Evolutionary conservation across 2,888 invertebrate genomes (phyloP), one percentile per base, ranked within the genome.

Genomic region (Thereva unica): DNA sequence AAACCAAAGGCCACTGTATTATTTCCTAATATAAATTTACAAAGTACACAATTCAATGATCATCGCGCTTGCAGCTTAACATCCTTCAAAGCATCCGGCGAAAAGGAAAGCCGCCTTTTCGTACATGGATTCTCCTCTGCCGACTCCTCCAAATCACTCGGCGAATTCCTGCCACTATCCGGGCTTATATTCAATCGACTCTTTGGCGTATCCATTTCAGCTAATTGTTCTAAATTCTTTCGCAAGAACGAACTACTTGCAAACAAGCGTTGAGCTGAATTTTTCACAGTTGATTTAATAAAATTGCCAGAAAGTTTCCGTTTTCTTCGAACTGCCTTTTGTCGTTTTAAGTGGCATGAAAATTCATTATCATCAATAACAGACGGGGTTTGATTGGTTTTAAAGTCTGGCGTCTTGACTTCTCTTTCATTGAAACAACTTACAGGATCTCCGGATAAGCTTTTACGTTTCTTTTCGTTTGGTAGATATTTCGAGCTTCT

Each of bases 141-240:
- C 1, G 54, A 38, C 34, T 75, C 75, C 34, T 75, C 75, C 37
- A 73, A 71, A 64, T 73, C 73, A 66, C 78, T 79, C 7, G 76
- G 75, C 1, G 79, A 79, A 71, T 79, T 80, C 66, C 78, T 78
- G 0, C 79, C 79, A 59, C 80, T 80, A 67, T 80, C 80, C 10
- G 79, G 79, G 64, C 80, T 76, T 4, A 74, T 55, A 64, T 79
- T 76, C 64, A 72, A 10, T 35, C 55, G 67, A 37, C 56, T 66
- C 55, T 66, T 66, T 7, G 72, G 71, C 38, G 72, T 72, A 8
- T 69, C 68, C 70, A 71, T 69, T 35, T 67, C 57, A 23, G 68
- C 69, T 6, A 71, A 54, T 50, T 71, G 66, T 59, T 72, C 70
- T 10, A 67, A 59, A 66, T 57, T 71, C 56, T 69, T 68, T n/a